A percentile compares a stretch with the other conserved stretches of the same genome.
Evolutionary conservation across 1,140 invertebrate species (phyloP).

Genomic region (Hetaerina americana): DNA sequence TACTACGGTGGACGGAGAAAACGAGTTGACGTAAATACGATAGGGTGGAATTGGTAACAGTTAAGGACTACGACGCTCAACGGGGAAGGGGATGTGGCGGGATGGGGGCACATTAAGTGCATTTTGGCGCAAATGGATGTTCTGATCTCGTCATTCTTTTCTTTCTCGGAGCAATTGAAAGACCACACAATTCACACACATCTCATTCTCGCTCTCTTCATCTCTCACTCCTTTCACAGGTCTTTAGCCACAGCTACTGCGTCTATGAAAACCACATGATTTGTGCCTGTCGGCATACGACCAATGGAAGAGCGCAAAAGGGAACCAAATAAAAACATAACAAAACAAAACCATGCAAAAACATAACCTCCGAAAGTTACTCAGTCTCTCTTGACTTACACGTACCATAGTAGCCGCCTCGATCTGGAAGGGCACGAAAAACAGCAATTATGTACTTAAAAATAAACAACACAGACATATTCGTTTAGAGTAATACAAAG

Average conservation of each 20-base stretch:
- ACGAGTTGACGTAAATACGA: too few relatives aligned
- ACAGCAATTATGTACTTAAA: neutral
- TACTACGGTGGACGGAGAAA: too few relatives aligned
- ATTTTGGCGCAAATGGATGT: too few relatives aligned
- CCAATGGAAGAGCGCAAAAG: slow-evolving; percentile 1
- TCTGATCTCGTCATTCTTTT: too few relatives aligned
- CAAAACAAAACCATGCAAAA: neutral
- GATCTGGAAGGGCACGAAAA: slow-evolving; percentile 14
- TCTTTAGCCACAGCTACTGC: neutral
- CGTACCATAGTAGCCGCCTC: slow-evolving; percentile 13
- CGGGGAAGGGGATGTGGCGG: too few relatives aligned
- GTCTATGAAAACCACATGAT: neutral
- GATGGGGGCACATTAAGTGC: neutral
- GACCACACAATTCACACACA: neutral
- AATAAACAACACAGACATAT: neutral
- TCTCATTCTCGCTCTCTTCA: neutral
- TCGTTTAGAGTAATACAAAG: neutral
- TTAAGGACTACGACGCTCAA: too few relatives aligned
- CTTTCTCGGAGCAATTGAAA: neutral
- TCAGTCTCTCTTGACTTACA: slow-evolving; percentile 11
- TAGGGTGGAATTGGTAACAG: too few relatives aligned
- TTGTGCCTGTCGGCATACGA: neutral
- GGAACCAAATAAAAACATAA: neutral
- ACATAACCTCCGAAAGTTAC: too few relatives aligned
- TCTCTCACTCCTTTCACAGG: too few relatives aligned